Percentiles rank a stretch among this genome's conserved stretches.
phyloP scores from a whole-genome alignment of 2,888 invertebrate genomes.

The Ophion obscuratus region DNA sequence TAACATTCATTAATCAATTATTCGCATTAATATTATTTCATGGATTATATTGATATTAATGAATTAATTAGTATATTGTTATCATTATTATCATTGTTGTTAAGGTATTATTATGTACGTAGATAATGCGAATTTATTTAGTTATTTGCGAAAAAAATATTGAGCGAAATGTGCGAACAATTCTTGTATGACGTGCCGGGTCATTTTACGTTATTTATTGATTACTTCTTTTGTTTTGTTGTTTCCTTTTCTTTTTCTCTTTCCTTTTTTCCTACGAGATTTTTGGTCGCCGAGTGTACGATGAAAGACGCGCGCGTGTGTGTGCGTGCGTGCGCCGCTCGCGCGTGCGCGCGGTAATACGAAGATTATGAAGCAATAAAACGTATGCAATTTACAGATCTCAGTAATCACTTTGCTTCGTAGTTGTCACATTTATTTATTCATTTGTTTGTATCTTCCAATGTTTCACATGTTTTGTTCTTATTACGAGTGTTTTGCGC shows the following conservation, averaged over 20 bases:
- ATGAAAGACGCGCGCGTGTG: slow-evolving; percentile 17
- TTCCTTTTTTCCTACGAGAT: slow-evolving; percentile 44
- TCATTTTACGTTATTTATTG: slow-evolving; percentile 64
- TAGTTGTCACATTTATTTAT: slow-evolving; percentile 19
- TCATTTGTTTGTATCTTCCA: neutral
- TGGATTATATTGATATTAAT: neutral
- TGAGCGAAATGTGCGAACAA: neutral
- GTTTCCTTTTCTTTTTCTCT: slow-evolving; percentile 1
- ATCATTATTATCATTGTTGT: slow-evolving; percentile 44
- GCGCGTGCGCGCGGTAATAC: slow-evolving; percentile 24
- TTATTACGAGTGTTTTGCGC: neutral
- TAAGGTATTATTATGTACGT: slow-evolving; percentile 30
- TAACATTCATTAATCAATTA: neutral
- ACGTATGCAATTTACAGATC: slow-evolving; percentile 58
- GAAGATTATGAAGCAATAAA: slow-evolving; percentile 56
- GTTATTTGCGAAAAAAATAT: neutral
- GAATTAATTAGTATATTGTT: slow-evolving; percentile 37
- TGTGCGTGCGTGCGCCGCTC: slow-evolving; percentile 6
- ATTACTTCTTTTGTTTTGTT: slow-evolving; percentile 13
- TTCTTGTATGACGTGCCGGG: slow-evolving; percentile 43
- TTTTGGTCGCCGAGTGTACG: slow-evolving; percentile 43
- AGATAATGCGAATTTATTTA: slow-evolving; percentile 21
- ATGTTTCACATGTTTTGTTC: neutral
- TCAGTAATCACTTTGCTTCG: slow-evolving; percentile 40
- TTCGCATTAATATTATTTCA: neutral